A percentile compares a stretch with the other conserved stretches of the same genome.
Evolutionary conservation across 1,140 invertebrate genomes (phyloP).

Genomic region (Leptinotarsa defecta): DNA sequence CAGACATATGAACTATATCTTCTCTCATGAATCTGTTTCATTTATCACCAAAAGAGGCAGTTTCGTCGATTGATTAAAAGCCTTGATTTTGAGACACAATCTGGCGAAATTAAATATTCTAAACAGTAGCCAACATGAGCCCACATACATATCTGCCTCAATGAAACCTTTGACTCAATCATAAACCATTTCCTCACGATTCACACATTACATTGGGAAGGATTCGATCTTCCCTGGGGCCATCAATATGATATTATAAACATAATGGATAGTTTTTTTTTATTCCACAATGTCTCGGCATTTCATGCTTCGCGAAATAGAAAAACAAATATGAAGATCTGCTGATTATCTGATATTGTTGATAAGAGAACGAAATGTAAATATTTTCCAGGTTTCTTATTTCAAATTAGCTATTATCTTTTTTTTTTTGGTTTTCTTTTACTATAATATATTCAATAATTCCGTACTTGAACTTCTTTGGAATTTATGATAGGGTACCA

Average conservation of each 20-base stretch:
- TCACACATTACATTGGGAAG: constrained; percentile 22
- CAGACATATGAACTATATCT: no score
- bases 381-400: no score
- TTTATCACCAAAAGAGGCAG: no score
- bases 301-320: constrained; percentile 4
- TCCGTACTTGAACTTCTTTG: no score
- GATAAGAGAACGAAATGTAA: neutral
- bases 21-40: no score
- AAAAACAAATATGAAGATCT: neutral
- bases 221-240: constrained; percentile 20
- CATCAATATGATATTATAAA: constrained; percentile 10
- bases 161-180: constrained; percentile 15
- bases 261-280: constrained; percentile 13
- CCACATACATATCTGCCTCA: constrained; percentile 20
- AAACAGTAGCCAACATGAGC: constrained; percentile 22
- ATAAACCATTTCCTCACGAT: constrained; percentile 27
- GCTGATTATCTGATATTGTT: neutral
- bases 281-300: neutral
- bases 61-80: no score
- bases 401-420: no score
- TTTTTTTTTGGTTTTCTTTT: no score
- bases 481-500: no score
- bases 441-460: no score
- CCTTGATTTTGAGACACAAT: no score
- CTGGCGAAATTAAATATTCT: neutral